Conservation (phyloP, 2,113 vertebrate genomes). For the Engraulis encrasicolus region DNA sequence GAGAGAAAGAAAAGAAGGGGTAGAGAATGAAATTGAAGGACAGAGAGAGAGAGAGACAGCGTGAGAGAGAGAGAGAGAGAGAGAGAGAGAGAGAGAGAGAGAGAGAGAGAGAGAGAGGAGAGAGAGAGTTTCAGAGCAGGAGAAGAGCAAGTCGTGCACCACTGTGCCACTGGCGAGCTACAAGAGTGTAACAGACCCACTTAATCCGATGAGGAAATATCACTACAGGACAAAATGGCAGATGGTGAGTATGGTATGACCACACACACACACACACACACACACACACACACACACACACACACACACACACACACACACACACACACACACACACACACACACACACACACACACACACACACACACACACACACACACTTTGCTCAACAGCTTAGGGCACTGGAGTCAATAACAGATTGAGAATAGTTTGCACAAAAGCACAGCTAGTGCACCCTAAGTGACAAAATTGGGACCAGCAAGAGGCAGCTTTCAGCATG, state of each 20-base stretch:
- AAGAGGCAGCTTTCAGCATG: conserved; percentile 21
- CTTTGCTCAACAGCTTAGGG: conserved; percentile 51
- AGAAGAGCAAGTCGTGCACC: background rate
- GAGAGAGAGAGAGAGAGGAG: conserved; percentile 17
- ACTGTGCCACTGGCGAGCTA: conserved; percentile 32
- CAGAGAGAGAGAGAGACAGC: conserved; percentile 63
- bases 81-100: background rate
- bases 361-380: conserved; percentile 37
- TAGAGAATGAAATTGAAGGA: too few species aligned
- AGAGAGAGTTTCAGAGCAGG: conserved; percentile 33
- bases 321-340: background rate
- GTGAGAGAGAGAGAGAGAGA: conserved; percentile 41
- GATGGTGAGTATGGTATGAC: conserved; percentile 27
- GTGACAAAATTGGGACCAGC: conserved; percentile 24
- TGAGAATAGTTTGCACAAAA: conserved; percentile 58
- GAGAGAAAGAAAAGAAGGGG: too few species aligned
- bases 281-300: background rate
- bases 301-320: background rate
- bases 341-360: background rate
- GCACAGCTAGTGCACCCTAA: conserved; percentile 42
- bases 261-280: background rate
- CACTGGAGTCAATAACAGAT: conserved; percentile 63
- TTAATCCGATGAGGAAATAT: conserved; percentile 32
- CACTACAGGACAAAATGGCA: conserved; percentile 39
- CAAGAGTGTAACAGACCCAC: conserved; percentile 3